These are phyloP conservation scores for Chionoecetes opilio DNA, from an alignment of 1,140 invertebrate species.

Conservation along the genomic window DNA sequence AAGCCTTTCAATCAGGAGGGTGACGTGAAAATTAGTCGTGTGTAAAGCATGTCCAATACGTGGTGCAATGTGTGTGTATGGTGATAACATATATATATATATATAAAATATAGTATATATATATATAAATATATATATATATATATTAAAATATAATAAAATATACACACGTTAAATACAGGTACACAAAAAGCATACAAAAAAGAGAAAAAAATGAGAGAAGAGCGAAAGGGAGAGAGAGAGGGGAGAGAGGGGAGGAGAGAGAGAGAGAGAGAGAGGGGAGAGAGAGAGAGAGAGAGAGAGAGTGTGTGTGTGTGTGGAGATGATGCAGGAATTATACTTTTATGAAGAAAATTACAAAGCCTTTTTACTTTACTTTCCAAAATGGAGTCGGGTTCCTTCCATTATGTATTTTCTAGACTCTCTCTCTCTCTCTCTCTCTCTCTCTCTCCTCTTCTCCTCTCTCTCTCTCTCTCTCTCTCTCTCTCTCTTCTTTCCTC, in stretches of 20 bases:
- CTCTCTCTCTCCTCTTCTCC: background rate
- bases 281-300: no score
- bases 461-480: no score
- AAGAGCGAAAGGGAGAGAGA: background rate
- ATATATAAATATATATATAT: slow-evolving; percentile 28
- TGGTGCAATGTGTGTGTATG: no score
- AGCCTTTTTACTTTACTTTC: background rate
- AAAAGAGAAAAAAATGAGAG: background rate
- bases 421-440: no score
- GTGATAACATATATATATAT: no score
- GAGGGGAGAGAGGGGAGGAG: background rate
- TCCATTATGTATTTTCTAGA: no score
- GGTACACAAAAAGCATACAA: background rate
- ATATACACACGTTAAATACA: background rate
- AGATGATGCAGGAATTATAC: background rate
- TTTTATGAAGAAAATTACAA: background rate
- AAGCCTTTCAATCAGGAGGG: no score
- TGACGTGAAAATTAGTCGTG: no score
- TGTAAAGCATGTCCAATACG: no score
- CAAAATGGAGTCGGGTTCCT: background rate
- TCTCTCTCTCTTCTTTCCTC: background rate
- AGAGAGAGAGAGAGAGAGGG: background rate
- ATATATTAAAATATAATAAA: slow-evolving; percentile 32
- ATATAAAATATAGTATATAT: no score
- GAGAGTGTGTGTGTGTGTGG: no score